Percentiles rank a stretch among this genome's conserved stretches.
phyloP scores from a whole-genome alignment of 2,888 invertebrate genomes.

The Notocelia uddmanniana region DNA sequence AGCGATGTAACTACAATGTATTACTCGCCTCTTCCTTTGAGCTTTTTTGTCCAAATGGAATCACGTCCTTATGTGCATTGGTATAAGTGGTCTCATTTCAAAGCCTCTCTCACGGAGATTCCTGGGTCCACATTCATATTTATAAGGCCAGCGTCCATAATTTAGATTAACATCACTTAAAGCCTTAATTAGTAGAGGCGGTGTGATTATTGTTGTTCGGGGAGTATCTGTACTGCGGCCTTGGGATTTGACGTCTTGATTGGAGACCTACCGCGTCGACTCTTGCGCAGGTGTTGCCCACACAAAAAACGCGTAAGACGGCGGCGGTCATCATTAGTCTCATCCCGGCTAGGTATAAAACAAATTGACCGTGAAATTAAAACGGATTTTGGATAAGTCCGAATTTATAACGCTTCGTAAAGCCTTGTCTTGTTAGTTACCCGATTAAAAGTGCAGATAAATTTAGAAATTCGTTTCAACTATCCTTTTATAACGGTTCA shows the following conservation, averaged over 20 bases:
- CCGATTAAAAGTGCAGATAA: constrained; percentile 36
- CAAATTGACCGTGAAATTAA: constrained; percentile 69
- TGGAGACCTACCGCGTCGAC: constrained; percentile 81
- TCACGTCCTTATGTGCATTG: constrained; percentile 24
- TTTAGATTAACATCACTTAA: constrained; percentile 51
- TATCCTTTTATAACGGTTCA: not conserved
- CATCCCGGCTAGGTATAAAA: constrained; percentile 63
- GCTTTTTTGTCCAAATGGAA: constrained; percentile 15
- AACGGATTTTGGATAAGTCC: constrained; percentile 52
- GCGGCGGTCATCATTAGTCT: constrained; percentile 72
- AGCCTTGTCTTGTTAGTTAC: constrained; percentile 22
- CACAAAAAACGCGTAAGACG: constrained; percentile 82
- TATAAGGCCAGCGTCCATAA: constrained; percentile 47
- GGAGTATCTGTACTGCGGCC: constrained; percentile 77
- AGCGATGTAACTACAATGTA: not conserved
- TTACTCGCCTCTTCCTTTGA: constrained; percentile 2
- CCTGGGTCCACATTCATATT: constrained; percentile 42
- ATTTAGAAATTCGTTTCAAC: not conserved
- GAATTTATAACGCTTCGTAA: constrained; percentile 40
- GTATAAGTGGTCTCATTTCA: constrained; percentile 31
- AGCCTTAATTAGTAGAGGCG: constrained; percentile 64
- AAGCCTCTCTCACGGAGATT: constrained; percentile 33
- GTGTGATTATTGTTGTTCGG: constrained; percentile 68
- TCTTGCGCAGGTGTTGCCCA: constrained; percentile 80
- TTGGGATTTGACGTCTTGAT: constrained; percentile 85